Base-by-base conservation (phyloP, 2,113 vertebrate species). In the Myxocyprinus asiaticus region DNA sequence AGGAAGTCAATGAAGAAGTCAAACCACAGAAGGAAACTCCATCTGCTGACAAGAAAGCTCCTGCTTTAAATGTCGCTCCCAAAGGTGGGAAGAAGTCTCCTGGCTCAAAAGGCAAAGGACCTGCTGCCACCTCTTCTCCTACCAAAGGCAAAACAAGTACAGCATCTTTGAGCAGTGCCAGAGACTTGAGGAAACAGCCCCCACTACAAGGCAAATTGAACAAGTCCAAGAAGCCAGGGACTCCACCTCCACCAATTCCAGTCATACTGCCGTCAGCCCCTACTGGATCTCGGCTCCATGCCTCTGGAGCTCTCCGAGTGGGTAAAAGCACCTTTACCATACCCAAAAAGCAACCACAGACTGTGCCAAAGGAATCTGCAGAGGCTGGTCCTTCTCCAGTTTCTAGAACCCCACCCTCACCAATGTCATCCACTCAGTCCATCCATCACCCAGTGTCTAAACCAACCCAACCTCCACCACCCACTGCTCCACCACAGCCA, bases 311-410 rank as follows among this genome's bases (percentile, higher is more conserved):
- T 0, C 84, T 94, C 51, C 86, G 92, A 7, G 92, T 93, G 64
- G 81, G 83, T 17, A 93, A 94, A 84, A 91, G 91, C 33, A 92
- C 84, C 82, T 94, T 92, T 53, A 93, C 92, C 45, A 94, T 94
- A 80, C 94, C 94, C 0, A 93, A 93, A 84, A 94, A 76, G 77
- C 94, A 91, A 81, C 91, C 75, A 70, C 94, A 90, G 80, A 89
- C 66, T 6, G 93, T 84, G 10, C 87, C 81, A 7, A 92, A 88
- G 67, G 92, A 93, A 0, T 4, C 83, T 33, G 15, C 58, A 0
- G 78, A 85, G 22, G 81, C 70, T 14, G 87, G 73, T 15, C 85
- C 85, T 2, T 84, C 87, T 0, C 67, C 86, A 0, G 77, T 85
- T 0, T 85, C 90, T 45, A 90, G 82, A 81, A 80, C 84, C 63